Percentiles rank a stretch among this genome's conserved stretches.
Conservation (phyloP, 2,797 vertebrate species). For the Hoplostethus mediterraneus region DNA sequence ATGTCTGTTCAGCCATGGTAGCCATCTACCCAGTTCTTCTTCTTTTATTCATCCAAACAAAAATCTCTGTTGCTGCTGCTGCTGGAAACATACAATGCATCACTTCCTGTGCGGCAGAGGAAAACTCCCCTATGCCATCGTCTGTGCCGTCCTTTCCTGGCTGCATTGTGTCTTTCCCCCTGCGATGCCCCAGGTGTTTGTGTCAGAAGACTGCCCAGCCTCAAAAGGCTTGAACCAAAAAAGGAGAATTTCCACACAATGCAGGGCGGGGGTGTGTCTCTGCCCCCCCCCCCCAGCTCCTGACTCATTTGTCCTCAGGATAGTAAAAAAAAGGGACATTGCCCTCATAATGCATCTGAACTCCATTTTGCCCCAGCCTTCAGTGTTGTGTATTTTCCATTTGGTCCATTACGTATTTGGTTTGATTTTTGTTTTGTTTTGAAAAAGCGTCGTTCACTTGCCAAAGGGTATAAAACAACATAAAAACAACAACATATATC, state of each 20-base stretch:
- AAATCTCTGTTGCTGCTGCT: background rate
- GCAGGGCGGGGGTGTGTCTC: background rate
- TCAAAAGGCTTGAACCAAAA: conserved; percentile 5
- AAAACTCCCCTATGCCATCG: conserved; percentile 8
- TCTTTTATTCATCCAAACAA: conserved; percentile 35
- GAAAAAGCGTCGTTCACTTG: background rate
- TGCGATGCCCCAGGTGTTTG: conserved; percentile 32
- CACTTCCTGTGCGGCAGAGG: conserved; percentile 18
- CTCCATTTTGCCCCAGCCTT: conserved; percentile 32
- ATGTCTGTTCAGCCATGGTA: too few relatives aligned
- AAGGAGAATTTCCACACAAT: background rate
- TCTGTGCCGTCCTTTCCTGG: background rate
- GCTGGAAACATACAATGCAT: conserved; percentile 44
- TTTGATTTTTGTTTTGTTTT: conserved; percentile 23
- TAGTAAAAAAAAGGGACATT: conserved; percentile 10
- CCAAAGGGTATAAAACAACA: conserved; percentile 1
- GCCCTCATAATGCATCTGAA: conserved; percentile 29
- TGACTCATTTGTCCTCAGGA: conserved; percentile 31
- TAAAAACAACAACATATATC: conserved; percentile 4
- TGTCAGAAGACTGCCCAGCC: conserved; percentile 13
- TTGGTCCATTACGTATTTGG: conserved; percentile 39
- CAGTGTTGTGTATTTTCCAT: background rate
- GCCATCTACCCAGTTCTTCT: background rate
- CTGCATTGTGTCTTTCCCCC: conserved; percentile 15
- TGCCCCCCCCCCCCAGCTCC: conserved; percentile 7